Base-by-base conservation (phyloP, 2,888 invertebrate genomes). In the Euphydryas editha region DNA sequence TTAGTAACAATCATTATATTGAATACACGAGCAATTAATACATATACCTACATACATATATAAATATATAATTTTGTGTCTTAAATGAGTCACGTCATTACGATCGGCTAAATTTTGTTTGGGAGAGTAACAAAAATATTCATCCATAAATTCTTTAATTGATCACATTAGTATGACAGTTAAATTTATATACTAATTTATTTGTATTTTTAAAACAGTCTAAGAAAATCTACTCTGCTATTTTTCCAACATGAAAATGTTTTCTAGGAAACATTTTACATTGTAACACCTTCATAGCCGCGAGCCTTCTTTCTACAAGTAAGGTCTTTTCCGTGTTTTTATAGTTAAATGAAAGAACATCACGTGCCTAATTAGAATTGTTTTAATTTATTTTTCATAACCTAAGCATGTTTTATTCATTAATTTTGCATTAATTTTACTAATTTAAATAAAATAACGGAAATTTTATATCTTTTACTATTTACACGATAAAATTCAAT, bases 241-340 rank as follows among this genome's bases (percentile, higher is more conserved):
- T 24, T n/a, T n/a, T 6, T 15, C 21, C 1, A 24, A 15, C 49
- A 21, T 51, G 21, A 13, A 20, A 21, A 24, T 24, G 30, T 54
- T 36, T 54, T 54, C n/a, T 10, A 17, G 36, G 18, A 54, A 17
- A 47, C 11, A n/a, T 21, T 17, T 54, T 10, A 54, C 46, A 21
- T 21, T 17, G 30, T 54, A 30, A 30, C 8, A 30, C 54, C 54
- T 54, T 54, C 54, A 36, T 4, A 8, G 54, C 11, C 20, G 18
- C 18, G 10, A 54, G 17, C 54, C 54, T 54, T 54, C 54, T 6
- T 8, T 24, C 17, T 2, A 30, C 2, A n/a, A 11, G 3, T 8
- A 8, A 36, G 54, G 54, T 36, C 17, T 10, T 54, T 54, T 54
- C 54, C 54, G 30, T 54, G 17, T 54, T 18, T 47, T 54, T 54